Percentiles rank a stretch among this genome's conserved stretches.
Evolutionary conservation across 2,113 vertebrate species (phyloP).

Genomic region (Caretta caretta): DNA sequence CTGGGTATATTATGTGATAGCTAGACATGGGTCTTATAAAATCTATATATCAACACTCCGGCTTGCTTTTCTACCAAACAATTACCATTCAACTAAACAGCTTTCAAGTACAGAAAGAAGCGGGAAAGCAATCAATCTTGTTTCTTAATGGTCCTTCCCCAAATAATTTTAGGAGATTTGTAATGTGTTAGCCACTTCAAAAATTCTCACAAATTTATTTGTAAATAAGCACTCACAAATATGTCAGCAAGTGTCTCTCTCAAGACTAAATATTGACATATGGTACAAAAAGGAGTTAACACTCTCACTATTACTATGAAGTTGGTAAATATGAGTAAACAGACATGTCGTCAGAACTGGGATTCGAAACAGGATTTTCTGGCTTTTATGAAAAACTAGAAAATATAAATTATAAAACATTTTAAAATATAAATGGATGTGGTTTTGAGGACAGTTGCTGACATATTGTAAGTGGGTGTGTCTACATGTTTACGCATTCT

Average conservation of each 20-base stretch:
- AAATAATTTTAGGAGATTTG: not conserved
- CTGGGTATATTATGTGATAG: not conserved
- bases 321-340: not conserved
- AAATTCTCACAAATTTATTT: not conserved
- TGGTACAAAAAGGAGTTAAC: not conserved
- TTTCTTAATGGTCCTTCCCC: not conserved
- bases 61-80: not conserved
- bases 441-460: not conserved
- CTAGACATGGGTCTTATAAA: not conserved
- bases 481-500: not conserved
- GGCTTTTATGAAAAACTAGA: not conserved
- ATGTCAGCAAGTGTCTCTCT: not conserved
- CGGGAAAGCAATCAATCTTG: not conserved
- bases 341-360: not conserved
- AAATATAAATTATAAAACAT: not conserved
- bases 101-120: not conserved
- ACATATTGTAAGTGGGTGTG: not conserved
- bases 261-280: not conserved
- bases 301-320: not conserved
- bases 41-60: not conserved
- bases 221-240: not conserved
- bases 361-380: not conserved
- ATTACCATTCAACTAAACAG: not conserved
- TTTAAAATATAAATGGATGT: not conserved
- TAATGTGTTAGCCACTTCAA: not conserved